phyloP scores from a whole-genome alignment of 2,888 invertebrate genomes.

The Scelioninae gen. 1 region DNA sequence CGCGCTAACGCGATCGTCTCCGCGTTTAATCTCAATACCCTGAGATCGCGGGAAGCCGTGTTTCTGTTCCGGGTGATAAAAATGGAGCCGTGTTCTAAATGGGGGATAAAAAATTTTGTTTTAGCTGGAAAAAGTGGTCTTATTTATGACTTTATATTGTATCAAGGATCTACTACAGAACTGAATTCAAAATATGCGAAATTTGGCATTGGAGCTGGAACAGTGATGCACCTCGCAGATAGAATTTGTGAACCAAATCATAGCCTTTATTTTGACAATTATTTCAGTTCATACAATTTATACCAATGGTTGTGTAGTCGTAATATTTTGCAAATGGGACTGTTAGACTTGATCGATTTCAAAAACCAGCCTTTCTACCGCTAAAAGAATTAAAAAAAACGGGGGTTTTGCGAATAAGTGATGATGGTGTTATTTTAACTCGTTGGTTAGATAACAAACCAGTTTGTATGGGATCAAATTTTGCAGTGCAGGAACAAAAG shows the following conservation, averaged over 20 bases:
- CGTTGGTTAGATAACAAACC: constrained; percentile 41
- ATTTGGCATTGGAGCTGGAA: constrained; percentile 67
- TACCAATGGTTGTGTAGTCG: constrained; percentile 58
- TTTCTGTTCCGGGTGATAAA: too few species aligned
- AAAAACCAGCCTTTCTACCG: constrained; percentile 40
- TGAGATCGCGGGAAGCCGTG: too few species aligned
- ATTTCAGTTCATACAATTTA: constrained; percentile 65
- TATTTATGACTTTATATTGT: constrained; percentile 75
- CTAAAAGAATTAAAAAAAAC: constrained; percentile 30
- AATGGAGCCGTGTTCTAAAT: constrained; percentile 12
- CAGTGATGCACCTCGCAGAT: constrained; percentile 65
- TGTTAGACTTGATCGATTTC: constrained; percentile 63
- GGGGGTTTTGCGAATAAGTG: constrained; percentile 46
- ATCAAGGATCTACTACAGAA: constrained; percentile 74
- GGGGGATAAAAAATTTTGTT: constrained; percentile 32
- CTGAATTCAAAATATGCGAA: constrained; percentile 55
- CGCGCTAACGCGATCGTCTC: too few species aligned
- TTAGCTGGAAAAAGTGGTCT: constrained; percentile 18
- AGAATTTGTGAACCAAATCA: constrained; percentile 36
- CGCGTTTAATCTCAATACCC: too few species aligned
- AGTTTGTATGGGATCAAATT: constrained; percentile 42
- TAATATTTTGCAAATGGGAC: constrained; percentile 60
- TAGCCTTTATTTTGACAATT: constrained; percentile 66
- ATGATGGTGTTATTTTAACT: constrained; percentile 33
- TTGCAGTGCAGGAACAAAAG: constrained; percentile 24